A percentile compares a stretch with the other conserved stretches of the same genome.
Conservation (phyloP, 2,797 vertebrate genomes). For the Myotis myotis region DNA sequence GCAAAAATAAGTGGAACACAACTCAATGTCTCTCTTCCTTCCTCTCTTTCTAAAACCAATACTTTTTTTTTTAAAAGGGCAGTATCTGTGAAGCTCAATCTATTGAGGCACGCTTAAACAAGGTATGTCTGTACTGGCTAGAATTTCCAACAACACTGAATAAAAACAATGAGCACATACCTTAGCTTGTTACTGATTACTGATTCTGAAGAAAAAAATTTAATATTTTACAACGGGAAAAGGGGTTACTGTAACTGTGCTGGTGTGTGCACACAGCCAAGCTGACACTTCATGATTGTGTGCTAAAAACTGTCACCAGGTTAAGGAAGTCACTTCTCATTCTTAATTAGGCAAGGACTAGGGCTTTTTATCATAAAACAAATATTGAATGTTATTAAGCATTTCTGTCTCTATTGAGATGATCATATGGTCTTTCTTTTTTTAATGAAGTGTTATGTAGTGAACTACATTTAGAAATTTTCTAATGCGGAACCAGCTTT, state of each 20-base stretch:
- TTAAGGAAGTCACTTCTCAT: slow-evolving; percentile 34
- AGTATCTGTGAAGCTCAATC: neutral
- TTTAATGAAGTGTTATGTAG: neutral
- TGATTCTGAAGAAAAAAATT: neutral
- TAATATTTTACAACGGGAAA: neutral
- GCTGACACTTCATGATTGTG: rapidly evolving
- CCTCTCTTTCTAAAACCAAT: neutral
- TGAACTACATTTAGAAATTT: neutral
- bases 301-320: neutral
- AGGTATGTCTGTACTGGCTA: neutral
- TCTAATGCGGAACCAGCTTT: neutral
- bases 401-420: neutral
- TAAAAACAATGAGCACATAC: neutral
- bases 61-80: neutral
- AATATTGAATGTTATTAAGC: neutral
- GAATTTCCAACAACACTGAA: neutral
- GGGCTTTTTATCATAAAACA: slow-evolving; percentile 6
- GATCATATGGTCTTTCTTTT: neutral
- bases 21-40: neutral
- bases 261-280: rapidly evolving
- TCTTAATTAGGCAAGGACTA: neutral
- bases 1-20: neutral
- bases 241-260: neutral
- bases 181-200: neutral
- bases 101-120: neutral